A percentile compares a stretch with the other conserved stretches of the same genome.
These are phyloP conservation scores for Tubiluchus corallicola DNA, from an alignment of 2,888 invertebrate species.

Conservation along the genomic window DNA sequence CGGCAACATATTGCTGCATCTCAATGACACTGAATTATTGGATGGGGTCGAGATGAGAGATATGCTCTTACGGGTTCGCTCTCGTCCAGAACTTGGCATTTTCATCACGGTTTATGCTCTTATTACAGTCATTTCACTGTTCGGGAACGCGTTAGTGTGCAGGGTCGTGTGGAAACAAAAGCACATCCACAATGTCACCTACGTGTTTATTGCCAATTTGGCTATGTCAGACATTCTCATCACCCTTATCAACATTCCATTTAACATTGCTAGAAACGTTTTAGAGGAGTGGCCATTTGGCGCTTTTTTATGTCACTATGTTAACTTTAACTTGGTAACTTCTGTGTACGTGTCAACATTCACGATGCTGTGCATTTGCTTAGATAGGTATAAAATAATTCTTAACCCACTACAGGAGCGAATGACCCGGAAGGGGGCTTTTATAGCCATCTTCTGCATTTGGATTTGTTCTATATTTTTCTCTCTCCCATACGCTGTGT, in stretches of 20 bases:
- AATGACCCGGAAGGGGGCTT: constrained; percentile 25
- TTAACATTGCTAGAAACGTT: constrained; percentile 28
- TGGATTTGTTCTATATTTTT: constrained; percentile 25
- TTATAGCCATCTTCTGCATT: constrained; percentile 23
- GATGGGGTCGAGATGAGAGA: too few species aligned
- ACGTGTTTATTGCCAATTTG: constrained; percentile 24
- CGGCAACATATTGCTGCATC: too few species aligned
- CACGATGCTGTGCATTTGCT: constrained; percentile 31
- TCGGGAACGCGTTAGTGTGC: not conserved
- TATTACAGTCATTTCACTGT: constrained; percentile 16
- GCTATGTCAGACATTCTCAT: constrained; percentile 22
- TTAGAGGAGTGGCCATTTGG: constrained; percentile 33
- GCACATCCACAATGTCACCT: constrained; percentile 24
- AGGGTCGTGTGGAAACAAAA: constrained; percentile 14
- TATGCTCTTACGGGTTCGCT: too few species aligned
- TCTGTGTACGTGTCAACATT: constrained; percentile 32
- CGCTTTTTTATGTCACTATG: constrained; percentile 27
- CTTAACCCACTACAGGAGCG: constrained; percentile 29
- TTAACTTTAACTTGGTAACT: constrained; percentile 29
- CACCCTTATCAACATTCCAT: constrained; percentile 30
- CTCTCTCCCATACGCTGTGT: constrained; percentile 29
- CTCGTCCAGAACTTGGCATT: constrained; percentile 4
- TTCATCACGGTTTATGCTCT: constrained; percentile 17
- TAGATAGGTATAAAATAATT: constrained; percentile 30
- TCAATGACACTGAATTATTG: too few species aligned